These are phyloP conservation scores for Dicyrtomina minuta DNA, from an alignment of 2,888 invertebrate genomes.

Conservation along the genomic window DNA sequence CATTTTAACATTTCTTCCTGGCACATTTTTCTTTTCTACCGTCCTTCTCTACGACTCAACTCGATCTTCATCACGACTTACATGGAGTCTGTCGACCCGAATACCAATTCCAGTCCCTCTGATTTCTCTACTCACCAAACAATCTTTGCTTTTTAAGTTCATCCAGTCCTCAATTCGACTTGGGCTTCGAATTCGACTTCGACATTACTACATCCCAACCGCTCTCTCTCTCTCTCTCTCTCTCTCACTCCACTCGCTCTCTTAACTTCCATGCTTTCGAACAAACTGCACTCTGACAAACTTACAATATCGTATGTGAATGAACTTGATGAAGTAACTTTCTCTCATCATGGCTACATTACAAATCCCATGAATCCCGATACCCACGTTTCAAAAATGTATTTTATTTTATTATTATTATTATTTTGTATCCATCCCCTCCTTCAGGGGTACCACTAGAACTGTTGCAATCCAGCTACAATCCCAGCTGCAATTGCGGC, in stretches of 20 bases:
- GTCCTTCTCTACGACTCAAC: constrained; percentile 28
- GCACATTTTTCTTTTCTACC: not conserved
- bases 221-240: not conserved
- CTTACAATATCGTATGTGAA: not conserved
- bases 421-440: too few relatives aligned
- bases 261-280: not conserved
- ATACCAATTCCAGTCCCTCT: constrained; percentile 17
- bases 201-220: too few relatives aligned
- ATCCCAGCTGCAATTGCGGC: too few relatives aligned
- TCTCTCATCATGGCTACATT: not conserved
- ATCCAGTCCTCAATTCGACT: not conserved
- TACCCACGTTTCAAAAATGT: too few relatives aligned
- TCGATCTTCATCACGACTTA: constrained; percentile 48
- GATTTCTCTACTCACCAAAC: not conserved
- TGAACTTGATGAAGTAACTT: not conserved
- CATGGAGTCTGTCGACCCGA: constrained; percentile 24
- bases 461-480: too few relatives aligned
- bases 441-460: too few relatives aligned
- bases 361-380: not conserved
- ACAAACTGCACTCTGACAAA: not conserved
- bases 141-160: too few relatives aligned
- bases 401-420: too few relatives aligned
- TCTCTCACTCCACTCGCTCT: not conserved
- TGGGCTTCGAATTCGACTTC: too few relatives aligned
- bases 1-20: constrained; percentile 44